Evolutionary conservation across 2,888 invertebrate genomes (phyloP).

Genomic region (Frankliniella intonsa): DNA sequence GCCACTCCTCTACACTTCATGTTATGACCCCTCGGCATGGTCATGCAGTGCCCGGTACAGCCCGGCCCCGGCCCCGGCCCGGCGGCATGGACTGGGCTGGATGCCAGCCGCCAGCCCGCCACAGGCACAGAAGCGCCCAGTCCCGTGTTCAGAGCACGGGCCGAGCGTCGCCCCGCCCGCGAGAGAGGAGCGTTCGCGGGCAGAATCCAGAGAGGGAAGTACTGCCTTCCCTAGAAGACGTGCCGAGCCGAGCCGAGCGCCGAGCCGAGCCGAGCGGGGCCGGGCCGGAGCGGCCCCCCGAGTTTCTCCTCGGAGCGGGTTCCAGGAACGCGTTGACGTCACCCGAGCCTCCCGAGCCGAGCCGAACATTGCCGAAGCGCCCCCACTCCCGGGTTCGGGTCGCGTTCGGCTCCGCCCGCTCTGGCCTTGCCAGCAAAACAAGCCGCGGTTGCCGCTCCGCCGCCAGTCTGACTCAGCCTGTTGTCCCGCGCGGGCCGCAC

Average conservation of each 20-base stretch:
- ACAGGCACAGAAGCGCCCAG: too few species aligned
- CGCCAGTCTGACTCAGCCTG: constrained; percentile 18
- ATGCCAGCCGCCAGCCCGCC: too few species aligned
- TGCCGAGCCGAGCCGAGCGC: not conserved
- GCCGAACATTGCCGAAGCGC: constrained; percentile 10
- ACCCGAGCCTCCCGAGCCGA: not conserved
- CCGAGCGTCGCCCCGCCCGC: too few species aligned
- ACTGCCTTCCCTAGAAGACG: not conserved
- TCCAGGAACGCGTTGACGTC: constrained; percentile 20
- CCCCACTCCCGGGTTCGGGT: not conserved
- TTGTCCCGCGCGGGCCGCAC: not conserved
- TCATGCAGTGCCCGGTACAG: too few species aligned
- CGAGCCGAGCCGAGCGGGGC: not conserved
- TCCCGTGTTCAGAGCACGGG: too few species aligned
- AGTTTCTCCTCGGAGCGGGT: constrained; percentile 13
- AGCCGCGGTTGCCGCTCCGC: constrained; percentile 13
- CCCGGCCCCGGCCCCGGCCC: too few species aligned
- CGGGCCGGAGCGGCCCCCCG: not conserved
- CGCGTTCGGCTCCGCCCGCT: not conserved
- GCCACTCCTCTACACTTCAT: too few species aligned
- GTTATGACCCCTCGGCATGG: too few species aligned
- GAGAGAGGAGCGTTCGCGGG: too few species aligned
- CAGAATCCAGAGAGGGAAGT: not conserved
- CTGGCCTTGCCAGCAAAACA: constrained; percentile 26
- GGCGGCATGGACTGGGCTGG: too few species aligned